Evolutionary conservation across 2,113 vertebrate genomes (phyloP).

Genomic region (Casuarius casuarius): DNA sequence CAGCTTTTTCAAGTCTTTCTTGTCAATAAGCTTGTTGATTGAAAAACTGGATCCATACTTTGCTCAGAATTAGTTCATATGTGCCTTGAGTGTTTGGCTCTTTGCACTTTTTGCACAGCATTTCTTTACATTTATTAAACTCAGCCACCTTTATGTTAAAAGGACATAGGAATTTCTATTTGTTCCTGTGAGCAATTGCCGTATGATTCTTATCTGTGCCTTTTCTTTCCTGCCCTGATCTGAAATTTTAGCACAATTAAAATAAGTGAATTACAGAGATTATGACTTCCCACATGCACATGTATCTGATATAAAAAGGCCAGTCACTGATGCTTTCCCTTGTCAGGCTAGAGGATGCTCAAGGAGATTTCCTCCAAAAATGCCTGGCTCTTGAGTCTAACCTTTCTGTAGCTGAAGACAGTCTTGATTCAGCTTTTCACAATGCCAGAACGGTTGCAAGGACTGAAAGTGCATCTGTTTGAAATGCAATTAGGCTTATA

Average conservation of each 20-base stretch:
- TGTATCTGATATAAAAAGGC: not conserved
- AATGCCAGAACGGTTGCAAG: not conserved
- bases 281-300: not conserved
- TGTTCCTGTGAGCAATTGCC: not conserved
- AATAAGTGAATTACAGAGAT: not conserved
- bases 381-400: not conserved
- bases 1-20: not conserved
- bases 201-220: not conserved
- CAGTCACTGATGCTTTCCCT: not conserved
- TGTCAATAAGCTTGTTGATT: not conserved
- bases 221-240: not conserved
- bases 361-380: not conserved
- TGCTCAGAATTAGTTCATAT: not conserved
- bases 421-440: not conserved
- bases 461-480: not conserved
- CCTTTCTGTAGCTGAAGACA: not conserved
- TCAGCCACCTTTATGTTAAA: not conserved
- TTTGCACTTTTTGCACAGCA: not conserved
- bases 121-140: not conserved
- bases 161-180: not conserved
- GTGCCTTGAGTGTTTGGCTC: not conserved
- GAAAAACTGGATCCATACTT: not conserved
- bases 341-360: not conserved
- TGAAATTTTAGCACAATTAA: not conserved
- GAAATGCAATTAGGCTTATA: conserved; percentile 2